Base-by-base conservation (phyloP, 2,888 invertebrate species). In the Acleris cristana region DNA sequence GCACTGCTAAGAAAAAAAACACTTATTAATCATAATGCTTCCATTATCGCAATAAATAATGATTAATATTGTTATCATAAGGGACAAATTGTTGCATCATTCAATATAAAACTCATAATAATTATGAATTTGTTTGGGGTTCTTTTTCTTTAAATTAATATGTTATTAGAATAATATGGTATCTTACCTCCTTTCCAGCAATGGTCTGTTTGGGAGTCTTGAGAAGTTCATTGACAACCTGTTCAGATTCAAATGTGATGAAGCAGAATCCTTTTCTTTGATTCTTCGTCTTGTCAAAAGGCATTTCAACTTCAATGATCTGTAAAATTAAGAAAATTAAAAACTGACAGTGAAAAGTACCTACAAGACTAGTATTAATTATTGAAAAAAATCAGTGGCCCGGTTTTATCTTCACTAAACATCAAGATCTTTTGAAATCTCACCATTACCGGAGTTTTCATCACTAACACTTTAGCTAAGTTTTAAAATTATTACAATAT, bases 201-300 rank as follows among this genome's bases (percentile, higher is more conserved):
- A 98, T 98, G 62, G 96, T 97, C 88, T 98, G 98, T 90, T 98
- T 98, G 16, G 98, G 97, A 62, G 97, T 97, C 88, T 98, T 98
- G 70, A 98, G 93, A 62, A 98, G 94, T 86, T 98, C 98, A 81
- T 97, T 97, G 40, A 98, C 98, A 64, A 98, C 97, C 88, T 97
- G 97, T 89, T 98, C 98, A 40, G 97, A 97, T 85, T 99, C 99
- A 83, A 99, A 99, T 74, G 99, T 99, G 86, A 99, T 98, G 89
- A 99, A 99, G 87, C 98, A 99, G 94, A 99, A 99, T 70, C 97
- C 98, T 94, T 99, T 97, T 79, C 99, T 95, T 89, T 98, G 98
- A 87, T 98, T 98, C 95, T 98, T 99, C 87, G 97, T 96, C 91
- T 98, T 99, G 88, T 99, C 99, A 82, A 97, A 98, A 69, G 99